Percentiles rank a stretch among this genome's conserved stretches.
Conservation (phyloP, 2,113 vertebrate species). For the Brachypteracias leptosomus region DNA sequence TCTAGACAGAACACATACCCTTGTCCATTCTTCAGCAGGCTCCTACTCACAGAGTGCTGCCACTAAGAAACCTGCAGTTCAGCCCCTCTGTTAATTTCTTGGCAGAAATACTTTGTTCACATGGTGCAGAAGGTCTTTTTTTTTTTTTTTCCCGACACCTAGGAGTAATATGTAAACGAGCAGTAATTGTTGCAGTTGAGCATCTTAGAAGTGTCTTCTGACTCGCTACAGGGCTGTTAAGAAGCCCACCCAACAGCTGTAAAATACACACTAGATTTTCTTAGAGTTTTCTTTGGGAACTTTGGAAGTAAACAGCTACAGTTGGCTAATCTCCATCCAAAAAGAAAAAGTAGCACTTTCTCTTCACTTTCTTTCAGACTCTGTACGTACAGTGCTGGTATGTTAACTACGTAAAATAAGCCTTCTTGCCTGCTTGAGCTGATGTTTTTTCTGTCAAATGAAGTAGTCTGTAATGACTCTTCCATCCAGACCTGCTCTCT, state of each 20-base stretch:
- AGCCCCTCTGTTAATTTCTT: neutral
- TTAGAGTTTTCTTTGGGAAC: neutral
- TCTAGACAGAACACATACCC: neutral
- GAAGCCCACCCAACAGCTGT: neutral
- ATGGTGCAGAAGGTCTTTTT: neutral
- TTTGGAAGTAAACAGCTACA: neutral
- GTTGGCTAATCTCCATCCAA: neutral
- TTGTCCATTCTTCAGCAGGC: neutral
- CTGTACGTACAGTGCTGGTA: neutral
- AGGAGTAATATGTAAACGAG: neutral
- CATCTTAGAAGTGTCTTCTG: neutral
- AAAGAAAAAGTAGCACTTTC: neutral
- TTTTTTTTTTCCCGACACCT: fast-evolving
- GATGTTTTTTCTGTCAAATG: neutral
- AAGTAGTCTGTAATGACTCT: neutral
- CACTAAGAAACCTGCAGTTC: neutral
- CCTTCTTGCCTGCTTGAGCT: neutral
- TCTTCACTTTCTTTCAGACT: neutral
- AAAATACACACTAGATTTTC: neutral
- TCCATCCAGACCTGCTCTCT: neutral
- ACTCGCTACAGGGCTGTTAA: neutral
- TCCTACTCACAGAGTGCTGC: neutral
- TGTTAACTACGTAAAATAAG: neutral
- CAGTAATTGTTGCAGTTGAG: neutral
- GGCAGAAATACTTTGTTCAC: neutral